phyloP scores from a whole-genome alignment of 2,888 invertebrate species.

The Chloroclysta siterata region DNA sequence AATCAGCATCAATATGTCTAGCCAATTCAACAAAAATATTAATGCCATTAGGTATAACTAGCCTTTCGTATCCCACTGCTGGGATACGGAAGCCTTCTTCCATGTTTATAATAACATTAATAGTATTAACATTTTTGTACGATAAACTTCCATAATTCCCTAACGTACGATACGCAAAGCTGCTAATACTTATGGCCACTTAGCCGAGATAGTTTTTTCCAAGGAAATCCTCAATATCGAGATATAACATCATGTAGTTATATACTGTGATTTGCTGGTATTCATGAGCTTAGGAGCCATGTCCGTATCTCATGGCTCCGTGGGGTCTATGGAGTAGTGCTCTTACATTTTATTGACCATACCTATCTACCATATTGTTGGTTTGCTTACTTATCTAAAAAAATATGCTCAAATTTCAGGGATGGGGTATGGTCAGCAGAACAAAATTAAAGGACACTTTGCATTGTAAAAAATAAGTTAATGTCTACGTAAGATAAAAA shows the following conservation, averaged over 20 bases:
- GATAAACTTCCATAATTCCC: conserved; percentile 5
- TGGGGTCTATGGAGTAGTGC: conserved; percentile 38
- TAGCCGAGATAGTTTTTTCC: conserved; percentile 19
- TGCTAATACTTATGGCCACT: conserved; percentile 10
- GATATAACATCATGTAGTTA: conserved; percentile 18
- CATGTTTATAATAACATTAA: too few relatives aligned
- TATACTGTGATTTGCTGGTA: conserved; percentile 22
- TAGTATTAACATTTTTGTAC: not conserved
- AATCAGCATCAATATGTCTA: too few relatives aligned
- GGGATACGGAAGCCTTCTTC: too few relatives aligned
- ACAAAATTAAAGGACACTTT: not conserved
- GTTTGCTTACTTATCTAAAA: conserved; percentile 58
- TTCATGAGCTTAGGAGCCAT: conserved; percentile 16
- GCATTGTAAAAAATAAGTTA: too few relatives aligned
- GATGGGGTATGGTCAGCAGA: conserved; percentile 56
- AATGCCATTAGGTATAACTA: too few relatives aligned
- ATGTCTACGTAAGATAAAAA: too few relatives aligned
- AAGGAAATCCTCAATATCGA: conserved; percentile 14
- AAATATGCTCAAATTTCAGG: conserved; percentile 67
- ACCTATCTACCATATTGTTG: conserved; percentile 64
- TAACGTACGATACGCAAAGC: conserved; percentile 8
- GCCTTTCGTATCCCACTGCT: too few relatives aligned
- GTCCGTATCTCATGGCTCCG: conserved; percentile 19
- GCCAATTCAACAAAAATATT: too few relatives aligned
- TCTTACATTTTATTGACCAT: conserved; percentile 65